phyloP scores from a whole-genome alignment of 1,140 invertebrate species.

The Drosophila seguyi region DNA sequence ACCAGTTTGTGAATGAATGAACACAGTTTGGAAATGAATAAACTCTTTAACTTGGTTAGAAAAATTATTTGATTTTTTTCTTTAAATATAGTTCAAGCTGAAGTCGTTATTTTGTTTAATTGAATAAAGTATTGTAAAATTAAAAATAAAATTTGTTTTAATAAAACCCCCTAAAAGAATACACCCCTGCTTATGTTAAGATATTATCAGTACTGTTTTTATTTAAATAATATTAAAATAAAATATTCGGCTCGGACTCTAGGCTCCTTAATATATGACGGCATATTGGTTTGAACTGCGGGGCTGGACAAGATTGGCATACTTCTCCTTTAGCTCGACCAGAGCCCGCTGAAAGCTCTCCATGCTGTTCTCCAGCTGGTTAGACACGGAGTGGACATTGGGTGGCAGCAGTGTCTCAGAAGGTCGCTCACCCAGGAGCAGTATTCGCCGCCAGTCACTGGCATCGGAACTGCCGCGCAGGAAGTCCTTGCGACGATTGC shows the following conservation, averaged over 20 bases:
- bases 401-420: conserved; percentile 4
- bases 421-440: conserved; percentile 57
- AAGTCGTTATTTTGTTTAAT: not conserved
- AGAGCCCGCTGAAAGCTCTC: conserved; percentile 68
- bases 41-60: not conserved
- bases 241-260: not conserved
- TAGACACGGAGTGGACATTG: conserved; percentile 14
- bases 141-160: no score
- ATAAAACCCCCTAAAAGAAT: not conserved
- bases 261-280: conserved; percentile 39
- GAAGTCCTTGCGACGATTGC: conserved; percentile 45
- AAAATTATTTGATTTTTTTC: not conserved
- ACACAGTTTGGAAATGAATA: not conserved
- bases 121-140: no score
- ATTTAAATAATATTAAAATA: conserved; percentile 39
- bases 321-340: conserved; percentile 67
- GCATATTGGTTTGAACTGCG: conserved; percentile 53
- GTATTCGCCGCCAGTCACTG: conserved; percentile 64
- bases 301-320: conserved; percentile 56
- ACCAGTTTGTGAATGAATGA: not conserved
- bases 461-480: conserved; percentile 49
- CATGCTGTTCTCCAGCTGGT: conserved; percentile 62
- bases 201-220: conserved; percentile 68
- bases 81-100: not conserved
- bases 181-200: conserved; percentile 16